Conservation (phyloP, 2,113 vertebrate genomes). For the Pholis gunnellus region DNA sequence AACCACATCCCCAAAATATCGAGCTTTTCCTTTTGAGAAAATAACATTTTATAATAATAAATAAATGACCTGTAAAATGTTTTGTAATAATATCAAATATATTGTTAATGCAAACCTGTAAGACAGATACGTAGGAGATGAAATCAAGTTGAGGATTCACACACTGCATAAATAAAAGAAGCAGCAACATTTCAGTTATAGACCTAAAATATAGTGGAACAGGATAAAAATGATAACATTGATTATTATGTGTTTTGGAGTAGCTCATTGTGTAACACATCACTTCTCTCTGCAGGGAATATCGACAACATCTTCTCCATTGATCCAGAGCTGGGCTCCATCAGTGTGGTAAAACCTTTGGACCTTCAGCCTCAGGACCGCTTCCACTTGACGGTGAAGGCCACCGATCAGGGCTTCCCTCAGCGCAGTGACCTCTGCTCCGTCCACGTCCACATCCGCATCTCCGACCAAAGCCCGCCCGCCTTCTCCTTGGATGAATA, state of each 20-base stretch:
- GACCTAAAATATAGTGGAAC: neutral
- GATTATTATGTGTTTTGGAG: neutral
- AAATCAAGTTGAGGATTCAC: neutral
- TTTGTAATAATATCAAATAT: neutral
- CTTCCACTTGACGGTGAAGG: constrained; percentile 90
- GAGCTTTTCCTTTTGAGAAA: neutral
- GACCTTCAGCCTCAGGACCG: constrained; percentile 81
- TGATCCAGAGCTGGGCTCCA: constrained; percentile 85
- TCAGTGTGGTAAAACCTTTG: constrained; percentile 86
- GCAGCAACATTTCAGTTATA: neutral
- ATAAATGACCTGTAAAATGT: neutral
- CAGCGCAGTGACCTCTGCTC: constrained; percentile 88
- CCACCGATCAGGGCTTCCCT: constrained; percentile 91
- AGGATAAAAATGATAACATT: neutral
- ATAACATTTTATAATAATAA: neutral
- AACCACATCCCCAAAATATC: neutral
- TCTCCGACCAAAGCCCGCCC: constrained; percentile 89
- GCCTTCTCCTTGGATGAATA: constrained; percentile 89
- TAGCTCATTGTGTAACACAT: neutral
- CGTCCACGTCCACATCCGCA: constrained; percentile 83
- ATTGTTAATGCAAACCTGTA: neutral
- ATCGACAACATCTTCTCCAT: constrained; percentile 89
- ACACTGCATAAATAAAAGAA: neutral
- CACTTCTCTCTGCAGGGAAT: constrained; percentile 86
- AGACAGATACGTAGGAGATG: neutral